These are phyloP conservation scores for Acronicta leporina DNA, from an alignment of 2,888 invertebrate genomes.

Conservation along the genomic window DNA sequence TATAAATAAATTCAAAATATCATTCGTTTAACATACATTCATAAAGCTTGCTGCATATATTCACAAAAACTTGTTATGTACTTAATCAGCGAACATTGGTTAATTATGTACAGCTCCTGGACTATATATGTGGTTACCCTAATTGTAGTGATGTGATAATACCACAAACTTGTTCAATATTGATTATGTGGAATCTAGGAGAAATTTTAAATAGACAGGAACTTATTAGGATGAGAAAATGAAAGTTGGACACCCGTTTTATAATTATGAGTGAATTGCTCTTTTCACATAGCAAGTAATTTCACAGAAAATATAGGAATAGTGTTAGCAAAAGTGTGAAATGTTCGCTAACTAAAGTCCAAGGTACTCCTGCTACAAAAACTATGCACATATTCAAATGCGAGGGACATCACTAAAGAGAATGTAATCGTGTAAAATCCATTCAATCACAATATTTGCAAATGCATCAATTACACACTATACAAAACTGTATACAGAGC, in stretches of 20 bases:
- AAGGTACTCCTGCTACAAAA: slow-evolving; percentile 56
- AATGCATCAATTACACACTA: slow-evolving; percentile 72
- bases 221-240: slow-evolving; percentile 35
- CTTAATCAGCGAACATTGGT: slow-evolving; percentile 65
- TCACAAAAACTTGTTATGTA: slow-evolving; percentile 64
- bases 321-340: slow-evolving; percentile 3
- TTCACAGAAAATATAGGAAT: neutral
- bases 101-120: slow-evolving; percentile 28
- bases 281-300: neutral
- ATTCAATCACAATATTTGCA: slow-evolving; percentile 79
- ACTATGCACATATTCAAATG: slow-evolving; percentile 68
- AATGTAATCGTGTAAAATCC: slow-evolving; percentile 75
- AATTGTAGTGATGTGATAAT: slow-evolving; percentile 12
- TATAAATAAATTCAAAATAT: slow-evolving; percentile 79
- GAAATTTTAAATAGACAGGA: slow-evolving; percentile 37
- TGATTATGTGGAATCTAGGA: slow-evolving; percentile 28
- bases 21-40: slow-evolving; percentile 76
- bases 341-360: slow-evolving; percentile 56
- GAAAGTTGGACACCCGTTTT: slow-evolving; percentile 23
- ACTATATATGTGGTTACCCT: slow-evolving; percentile 22
- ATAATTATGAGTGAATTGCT: slow-evolving; percentile 25
- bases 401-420: slow-evolving; percentile 76
- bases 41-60: slow-evolving; percentile 79
- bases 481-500: slow-evolving; percentile 74
- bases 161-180: slow-evolving; percentile 19